These are phyloP conservation scores for Sebastes oblongus DNA, from an alignment of 2,797 vertebrate species.

Conservation along the genomic window DNA sequence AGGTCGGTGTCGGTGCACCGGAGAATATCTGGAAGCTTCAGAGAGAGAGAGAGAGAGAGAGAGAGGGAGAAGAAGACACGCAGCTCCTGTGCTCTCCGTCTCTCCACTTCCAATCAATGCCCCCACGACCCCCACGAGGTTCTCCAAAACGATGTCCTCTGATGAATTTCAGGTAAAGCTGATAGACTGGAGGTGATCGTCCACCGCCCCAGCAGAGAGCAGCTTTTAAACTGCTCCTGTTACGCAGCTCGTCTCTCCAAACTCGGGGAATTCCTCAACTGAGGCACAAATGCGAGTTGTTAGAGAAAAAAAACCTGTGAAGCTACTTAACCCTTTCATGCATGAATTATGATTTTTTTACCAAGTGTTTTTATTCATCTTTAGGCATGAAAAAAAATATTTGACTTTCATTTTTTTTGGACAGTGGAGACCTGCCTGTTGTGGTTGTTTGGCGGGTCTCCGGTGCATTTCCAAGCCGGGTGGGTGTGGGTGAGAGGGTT, in stretches of 20 bases:
- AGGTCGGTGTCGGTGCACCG: background rate
- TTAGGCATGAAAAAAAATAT: no score
- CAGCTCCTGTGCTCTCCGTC: background rate
- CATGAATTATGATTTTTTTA: no score
- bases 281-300: background rate
- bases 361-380: no score
- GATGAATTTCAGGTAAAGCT: background rate
- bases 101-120: background rate
- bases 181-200: background rate
- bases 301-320: background rate
- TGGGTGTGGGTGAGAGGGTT: background rate
- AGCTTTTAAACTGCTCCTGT: background rate
- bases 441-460: no score
- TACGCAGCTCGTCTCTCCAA: slow-evolving; percentile 5
- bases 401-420: no score
- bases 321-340: background rate
- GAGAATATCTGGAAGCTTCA: background rate
- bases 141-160: background rate
- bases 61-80: no score
- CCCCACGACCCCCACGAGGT: background rate
- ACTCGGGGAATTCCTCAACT: slow-evolving; percentile 41
- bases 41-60: background rate
- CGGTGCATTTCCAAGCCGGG: background rate
- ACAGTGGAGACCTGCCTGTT: background rate
- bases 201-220: background rate